phyloP scores from a whole-genome alignment of 2,113 vertebrate species.

The Malurus alboscapulatus region DNA sequence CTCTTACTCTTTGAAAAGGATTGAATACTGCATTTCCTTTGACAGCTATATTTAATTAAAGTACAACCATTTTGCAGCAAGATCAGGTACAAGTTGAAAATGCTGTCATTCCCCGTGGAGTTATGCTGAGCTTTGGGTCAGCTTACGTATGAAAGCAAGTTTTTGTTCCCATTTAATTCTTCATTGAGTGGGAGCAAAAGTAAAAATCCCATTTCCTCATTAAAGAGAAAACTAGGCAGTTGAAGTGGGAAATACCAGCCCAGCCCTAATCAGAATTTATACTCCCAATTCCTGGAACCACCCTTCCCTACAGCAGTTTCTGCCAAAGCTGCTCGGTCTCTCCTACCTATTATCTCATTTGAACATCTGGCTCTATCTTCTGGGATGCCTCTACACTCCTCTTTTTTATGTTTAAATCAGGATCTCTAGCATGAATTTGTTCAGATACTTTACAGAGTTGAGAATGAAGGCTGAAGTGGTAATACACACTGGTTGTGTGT shows the following conservation, averaged over 20 bases:
- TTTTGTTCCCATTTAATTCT: not conserved
- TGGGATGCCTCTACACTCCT: not conserved
- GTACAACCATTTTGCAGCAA: not conserved
- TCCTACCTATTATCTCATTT: not conserved
- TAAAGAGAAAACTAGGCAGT: conserved; percentile 52
- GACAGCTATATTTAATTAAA: not conserved
- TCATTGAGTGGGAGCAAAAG: not conserved
- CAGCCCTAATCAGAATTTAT: conserved; percentile 62
- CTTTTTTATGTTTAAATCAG: not conserved
- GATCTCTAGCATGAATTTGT: not conserved
- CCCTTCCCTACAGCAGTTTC: conserved; percentile 64
- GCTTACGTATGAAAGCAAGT: not conserved
- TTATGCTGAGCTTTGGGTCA: not conserved
- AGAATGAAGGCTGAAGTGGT: not conserved
- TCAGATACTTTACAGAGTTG: not conserved
- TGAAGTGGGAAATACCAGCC: conserved; percentile 67
- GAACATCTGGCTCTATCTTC: conserved; percentile 33
- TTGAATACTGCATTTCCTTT: not conserved
- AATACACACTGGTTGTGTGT: not conserved
- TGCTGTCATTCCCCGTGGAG: not conserved
- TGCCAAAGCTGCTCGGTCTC: conserved; percentile 36
- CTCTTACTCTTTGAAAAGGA: not conserved
- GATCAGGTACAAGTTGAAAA: not conserved
- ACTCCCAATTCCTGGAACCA: conserved; percentile 63
- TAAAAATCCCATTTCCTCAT: conserved; percentile 40